Conservation (phyloP, 2,888 invertebrate species). For the Apotomis capreana region DNA sequence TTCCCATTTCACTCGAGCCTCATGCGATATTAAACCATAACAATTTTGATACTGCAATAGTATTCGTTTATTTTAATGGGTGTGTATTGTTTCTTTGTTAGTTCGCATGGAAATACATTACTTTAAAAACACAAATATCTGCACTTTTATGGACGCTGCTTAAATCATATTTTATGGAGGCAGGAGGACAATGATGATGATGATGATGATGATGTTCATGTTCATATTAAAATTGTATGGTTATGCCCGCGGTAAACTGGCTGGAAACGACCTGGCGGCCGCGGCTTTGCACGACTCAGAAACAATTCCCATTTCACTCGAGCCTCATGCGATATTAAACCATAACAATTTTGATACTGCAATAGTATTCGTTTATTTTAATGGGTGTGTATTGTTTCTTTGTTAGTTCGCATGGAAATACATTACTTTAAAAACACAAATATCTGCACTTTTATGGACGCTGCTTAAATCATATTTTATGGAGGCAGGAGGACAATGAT, state of each 20-base stretch:
- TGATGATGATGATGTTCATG: too few species aligned
- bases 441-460: too few species aligned
- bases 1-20: conserved; percentile 26
- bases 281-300: conserved; percentile 9
- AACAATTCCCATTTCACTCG: conserved; percentile 34
- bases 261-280: conserved; percentile 19
- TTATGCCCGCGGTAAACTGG: conserved; percentile 28
- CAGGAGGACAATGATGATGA: too few species aligned
- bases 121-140: too few species aligned
- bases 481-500: too few species aligned
- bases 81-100: background rate
- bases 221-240: conserved; percentile 40
- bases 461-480: too few species aligned
- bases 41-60: conserved; percentile 7
- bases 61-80: background rate
- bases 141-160: too few species aligned
- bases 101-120: background rate
- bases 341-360: conserved; percentile 13
- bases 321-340: conserved; percentile 27
- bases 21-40: conserved; percentile 30
- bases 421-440: too few species aligned
- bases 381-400: background rate
- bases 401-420: background rate
- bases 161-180: too few species aligned
- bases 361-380: background rate